These are phyloP conservation scores for Sclerurus mexicanus DNA, from an alignment of 2,113 vertebrate genomes.

Conservation along the genomic window DNA sequence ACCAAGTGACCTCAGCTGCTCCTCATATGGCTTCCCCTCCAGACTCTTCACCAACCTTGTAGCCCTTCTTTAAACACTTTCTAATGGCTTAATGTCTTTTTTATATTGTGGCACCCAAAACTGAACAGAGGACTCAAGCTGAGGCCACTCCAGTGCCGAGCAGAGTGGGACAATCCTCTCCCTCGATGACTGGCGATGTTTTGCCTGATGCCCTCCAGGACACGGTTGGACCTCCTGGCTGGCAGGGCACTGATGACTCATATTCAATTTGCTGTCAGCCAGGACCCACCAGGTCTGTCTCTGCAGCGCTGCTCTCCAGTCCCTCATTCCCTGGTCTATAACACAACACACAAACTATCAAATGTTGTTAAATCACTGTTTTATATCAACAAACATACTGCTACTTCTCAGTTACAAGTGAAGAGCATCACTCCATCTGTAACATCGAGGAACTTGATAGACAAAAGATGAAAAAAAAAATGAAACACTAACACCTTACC, in stretches of 20 bases:
- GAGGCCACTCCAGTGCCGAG: not conserved
- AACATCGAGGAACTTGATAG: not conserved
- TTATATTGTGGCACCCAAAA: rapidly evolving
- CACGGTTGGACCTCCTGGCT: not conserved
- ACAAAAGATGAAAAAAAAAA: not conserved
- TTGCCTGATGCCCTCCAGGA: not conserved
- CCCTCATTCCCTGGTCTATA: not conserved
- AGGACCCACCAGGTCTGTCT: not conserved
- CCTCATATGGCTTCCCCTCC: not conserved
- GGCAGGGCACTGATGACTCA: not conserved
- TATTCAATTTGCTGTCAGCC: rapidly evolving
- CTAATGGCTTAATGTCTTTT: not conserved
- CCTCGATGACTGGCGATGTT: rapidly evolving
- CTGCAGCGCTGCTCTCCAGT: not conserved
- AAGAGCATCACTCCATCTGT: not conserved
- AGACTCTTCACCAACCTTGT: not conserved
- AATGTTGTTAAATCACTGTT: not conserved
- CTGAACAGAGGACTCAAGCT: not conserved
- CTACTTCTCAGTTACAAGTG: not conserved
- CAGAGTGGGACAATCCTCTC: not conserved
- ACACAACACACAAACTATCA: not conserved
- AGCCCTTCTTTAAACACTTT: not conserved
- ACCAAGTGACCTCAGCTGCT: not conserved
- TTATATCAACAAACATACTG: not conserved
- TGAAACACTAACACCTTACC: not conserved